Conservation (phyloP, 2,888 invertebrate species). For the Pelosia muscerda region DNA sequence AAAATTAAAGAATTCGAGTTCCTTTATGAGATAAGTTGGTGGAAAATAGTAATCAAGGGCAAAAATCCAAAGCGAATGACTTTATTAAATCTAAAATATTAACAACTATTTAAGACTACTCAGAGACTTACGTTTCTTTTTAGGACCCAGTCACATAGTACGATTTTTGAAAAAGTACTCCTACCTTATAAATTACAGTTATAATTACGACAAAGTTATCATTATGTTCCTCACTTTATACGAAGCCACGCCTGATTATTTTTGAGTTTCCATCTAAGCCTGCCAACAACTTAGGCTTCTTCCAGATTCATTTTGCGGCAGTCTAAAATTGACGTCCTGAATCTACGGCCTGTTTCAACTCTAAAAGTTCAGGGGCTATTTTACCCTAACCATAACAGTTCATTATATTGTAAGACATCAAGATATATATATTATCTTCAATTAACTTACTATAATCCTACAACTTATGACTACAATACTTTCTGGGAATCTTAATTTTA, state of each 20-base stretch:
- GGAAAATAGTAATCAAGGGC: conserved; percentile 45
- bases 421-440: conserved; percentile 16
- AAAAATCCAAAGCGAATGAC: conserved; percentile 54
- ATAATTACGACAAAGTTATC: conserved; percentile 28
- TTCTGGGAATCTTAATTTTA: conserved; percentile 28
- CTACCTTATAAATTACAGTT: conserved; percentile 16
- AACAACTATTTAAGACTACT: conserved; percentile 34
- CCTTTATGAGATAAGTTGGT: conserved; percentile 34
- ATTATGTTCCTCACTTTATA: conserved; percentile 23
- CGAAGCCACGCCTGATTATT: conserved; percentile 48
- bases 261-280: conserved; percentile 53
- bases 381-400: conserved; percentile 25
- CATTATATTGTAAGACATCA: conserved; percentile 16
- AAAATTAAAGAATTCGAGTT: conserved; percentile 34
- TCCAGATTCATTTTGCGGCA: conserved; percentile 56
- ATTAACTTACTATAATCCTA: conserved; percentile 28
- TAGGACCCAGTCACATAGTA: conserved; percentile 12
- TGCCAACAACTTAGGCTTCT: conserved; percentile 66
- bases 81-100: conserved; percentile 37
- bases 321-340: conserved; percentile 50
- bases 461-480: conserved; percentile 34
- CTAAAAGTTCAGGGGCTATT: conserved; percentile 49
- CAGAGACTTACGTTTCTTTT: conserved; percentile 14
- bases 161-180: conserved; percentile 27
- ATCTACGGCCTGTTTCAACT: conserved; percentile 58